These are phyloP conservation scores for Conomelus anceps DNA, from an alignment of 2,888 invertebrate species.

Conservation along the genomic window DNA sequence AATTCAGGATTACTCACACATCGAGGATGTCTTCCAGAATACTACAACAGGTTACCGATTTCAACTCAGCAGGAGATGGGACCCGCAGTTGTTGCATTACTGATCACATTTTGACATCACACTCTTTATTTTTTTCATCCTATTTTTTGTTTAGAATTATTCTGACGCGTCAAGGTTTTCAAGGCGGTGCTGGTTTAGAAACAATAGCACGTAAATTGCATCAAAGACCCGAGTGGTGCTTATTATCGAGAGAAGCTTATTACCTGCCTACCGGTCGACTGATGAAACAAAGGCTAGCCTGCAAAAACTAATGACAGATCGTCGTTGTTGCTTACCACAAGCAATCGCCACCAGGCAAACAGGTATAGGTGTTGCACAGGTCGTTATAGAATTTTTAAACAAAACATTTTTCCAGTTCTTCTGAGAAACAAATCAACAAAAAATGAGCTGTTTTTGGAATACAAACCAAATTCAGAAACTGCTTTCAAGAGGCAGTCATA, in stretches of 20 bases:
- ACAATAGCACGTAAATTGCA: not conserved
- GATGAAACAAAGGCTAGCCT: not conserved
- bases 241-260: not conserved
- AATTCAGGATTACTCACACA: not conserved
- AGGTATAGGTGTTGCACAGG: not conserved
- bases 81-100: not conserved
- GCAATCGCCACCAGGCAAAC: too few species aligned
- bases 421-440: not conserved
- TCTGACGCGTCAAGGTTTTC: not conserved
- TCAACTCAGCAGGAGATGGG: not conserved
- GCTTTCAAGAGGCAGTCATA: too few species aligned
- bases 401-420: not conserved
- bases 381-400: not conserved
- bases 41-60: not conserved
- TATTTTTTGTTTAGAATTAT: not conserved
- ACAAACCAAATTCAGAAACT: too few species aligned
- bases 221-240: not conserved
- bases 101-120: not conserved
- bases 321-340: not conserved
- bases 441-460: too few species aligned
- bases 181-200: not conserved
- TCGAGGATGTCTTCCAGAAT: not conserved
- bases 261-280: not conserved
- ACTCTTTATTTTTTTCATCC: not conserved
- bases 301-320: not conserved